A percentile compares a stretch with the other conserved stretches of the same genome.
Conservation (phyloP, 2,888 invertebrate species). For the Ophion costatus region DNA sequence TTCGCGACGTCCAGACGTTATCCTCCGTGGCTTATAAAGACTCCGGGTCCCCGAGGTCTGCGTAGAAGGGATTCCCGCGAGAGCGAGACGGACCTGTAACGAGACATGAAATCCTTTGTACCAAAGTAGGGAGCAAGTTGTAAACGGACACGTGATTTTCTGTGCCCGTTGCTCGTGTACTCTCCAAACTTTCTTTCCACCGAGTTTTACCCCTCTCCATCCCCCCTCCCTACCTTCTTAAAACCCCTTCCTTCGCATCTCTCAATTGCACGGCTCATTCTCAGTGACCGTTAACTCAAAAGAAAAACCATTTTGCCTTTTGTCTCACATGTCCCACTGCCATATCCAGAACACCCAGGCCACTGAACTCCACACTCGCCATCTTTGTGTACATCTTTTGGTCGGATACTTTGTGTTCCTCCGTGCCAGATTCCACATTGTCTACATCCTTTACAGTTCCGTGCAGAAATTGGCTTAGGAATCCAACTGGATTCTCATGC, state of each 20-base stretch:
- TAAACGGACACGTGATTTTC: constrained; percentile 36
- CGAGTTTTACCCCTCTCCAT: constrained; percentile 18
- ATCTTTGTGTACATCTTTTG: neutral
- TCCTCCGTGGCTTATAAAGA: constrained; percentile 67
- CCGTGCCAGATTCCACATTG: no score
- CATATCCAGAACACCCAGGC: neutral
- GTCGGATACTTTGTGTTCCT: neutral
- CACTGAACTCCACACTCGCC: neutral
- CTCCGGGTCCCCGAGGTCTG: constrained; percentile 43
- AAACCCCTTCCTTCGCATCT: constrained; percentile 10
- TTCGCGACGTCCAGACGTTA: constrained; percentile 50
- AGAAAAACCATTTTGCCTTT: constrained; percentile 10
- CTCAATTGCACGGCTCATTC: neutral
- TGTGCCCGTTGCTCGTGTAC: constrained; percentile 30
- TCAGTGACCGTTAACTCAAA: constrained; percentile 11
- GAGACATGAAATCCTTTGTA: constrained; percentile 39
- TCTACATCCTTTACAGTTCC: no score
- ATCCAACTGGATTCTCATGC: no score
- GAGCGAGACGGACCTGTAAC: constrained; percentile 43
- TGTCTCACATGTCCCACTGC: constrained; percentile 15
- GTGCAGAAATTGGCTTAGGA: no score
- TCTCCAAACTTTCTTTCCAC: constrained; percentile 62
- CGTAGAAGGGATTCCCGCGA: constrained; percentile 45
- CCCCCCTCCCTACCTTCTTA: constrained; percentile 12
- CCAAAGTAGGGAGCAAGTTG: constrained; percentile 60